phyloP scores from a whole-genome alignment of 2,113 vertebrate genomes.

The Ceratotherium simum region DNA sequence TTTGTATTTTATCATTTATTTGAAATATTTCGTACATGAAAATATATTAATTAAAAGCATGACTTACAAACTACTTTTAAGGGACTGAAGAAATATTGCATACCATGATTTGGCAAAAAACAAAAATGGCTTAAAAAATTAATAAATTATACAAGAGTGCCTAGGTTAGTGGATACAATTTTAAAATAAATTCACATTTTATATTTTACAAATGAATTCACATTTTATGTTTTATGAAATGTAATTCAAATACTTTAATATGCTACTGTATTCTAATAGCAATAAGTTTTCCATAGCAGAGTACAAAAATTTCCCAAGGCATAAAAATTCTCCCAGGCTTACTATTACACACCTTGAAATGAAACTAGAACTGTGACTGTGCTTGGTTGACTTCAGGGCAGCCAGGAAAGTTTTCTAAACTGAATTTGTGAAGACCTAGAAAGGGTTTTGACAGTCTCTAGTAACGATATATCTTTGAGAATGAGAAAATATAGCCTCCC shows the following conservation, averaged over 20 bases:
- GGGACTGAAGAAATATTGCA: neutral
- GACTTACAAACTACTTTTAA: conserved; percentile 10
- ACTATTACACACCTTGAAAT: neutral
- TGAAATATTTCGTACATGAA: conserved; percentile 25
- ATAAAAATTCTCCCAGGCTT: neutral
- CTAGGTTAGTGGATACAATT: neutral
- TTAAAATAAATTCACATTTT: neutral
- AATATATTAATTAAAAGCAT: neutral
- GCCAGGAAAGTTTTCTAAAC: neutral
- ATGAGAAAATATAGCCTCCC: neutral
- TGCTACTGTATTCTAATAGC: neutral
- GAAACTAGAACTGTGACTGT: neutral
- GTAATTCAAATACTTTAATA: neutral
- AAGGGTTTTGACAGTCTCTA: neutral
- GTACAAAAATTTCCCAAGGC: conserved; percentile 1
- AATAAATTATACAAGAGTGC: neutral
- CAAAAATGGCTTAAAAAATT: neutral
- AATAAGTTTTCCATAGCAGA: neutral
- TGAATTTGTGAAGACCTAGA: neutral
- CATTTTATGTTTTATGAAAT: conserved; percentile 26
- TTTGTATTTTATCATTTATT: neutral
- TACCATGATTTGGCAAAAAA: neutral
- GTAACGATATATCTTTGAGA: neutral
- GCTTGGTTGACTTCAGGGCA: neutral
- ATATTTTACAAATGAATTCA: conserved; percentile 14